Evolutionary conservation across 1,140 invertebrate species (phyloP), one percentile per base, ranked within the genome.

Genomic region (Drosophila pseudoananassae): DNA sequence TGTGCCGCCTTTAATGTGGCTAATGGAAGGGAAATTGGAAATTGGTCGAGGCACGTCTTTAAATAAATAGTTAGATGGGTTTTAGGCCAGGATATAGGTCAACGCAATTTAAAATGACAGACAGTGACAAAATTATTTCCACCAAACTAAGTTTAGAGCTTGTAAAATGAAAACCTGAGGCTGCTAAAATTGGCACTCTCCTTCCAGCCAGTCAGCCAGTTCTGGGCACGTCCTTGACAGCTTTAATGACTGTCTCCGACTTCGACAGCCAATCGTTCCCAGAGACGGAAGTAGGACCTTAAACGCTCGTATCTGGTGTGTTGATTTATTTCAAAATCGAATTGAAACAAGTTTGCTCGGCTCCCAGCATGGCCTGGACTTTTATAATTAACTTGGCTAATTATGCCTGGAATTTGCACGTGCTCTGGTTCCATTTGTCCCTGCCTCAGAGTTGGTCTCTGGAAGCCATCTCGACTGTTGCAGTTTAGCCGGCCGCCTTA

Each of bases 371-470:
- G 56, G 60, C 52, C 46, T 53, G 82, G 80, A 76, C 61, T 75
- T 87, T 75, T 68, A 76, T 87, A 85, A 85, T 85, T 85, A 85
- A 75, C 78, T 85, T 75, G 82, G 82, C 69, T 85, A 87, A 85
- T 85, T 87, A 87, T 71, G 83, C 49, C 60, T 68, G 71, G 71
- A 66, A 78, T 78, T 70, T 85, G 74, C 75, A 87, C 81, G 81
- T 85, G 82, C 73, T 78, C 58, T 47, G 57, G 40, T 51, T 49
- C 38, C 57, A 14, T 43, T 51, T 23, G 47, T 69, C 40, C 56
- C 54, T 45, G 49, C 38, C 52, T 10, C 38, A 36, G 40, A 74
- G 36, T 74, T 69, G 40, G 57, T 56, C 51, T 10, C 52, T 61
- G 47, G 65, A 51, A 45, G 49, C 15, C 15, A 8, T 17, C 17